Evolutionary conservation across 2,113 vertebrate genomes (phyloP), one percentile per base, ranked within the genome.

Genomic region (Danionella cerebrum): DNA sequence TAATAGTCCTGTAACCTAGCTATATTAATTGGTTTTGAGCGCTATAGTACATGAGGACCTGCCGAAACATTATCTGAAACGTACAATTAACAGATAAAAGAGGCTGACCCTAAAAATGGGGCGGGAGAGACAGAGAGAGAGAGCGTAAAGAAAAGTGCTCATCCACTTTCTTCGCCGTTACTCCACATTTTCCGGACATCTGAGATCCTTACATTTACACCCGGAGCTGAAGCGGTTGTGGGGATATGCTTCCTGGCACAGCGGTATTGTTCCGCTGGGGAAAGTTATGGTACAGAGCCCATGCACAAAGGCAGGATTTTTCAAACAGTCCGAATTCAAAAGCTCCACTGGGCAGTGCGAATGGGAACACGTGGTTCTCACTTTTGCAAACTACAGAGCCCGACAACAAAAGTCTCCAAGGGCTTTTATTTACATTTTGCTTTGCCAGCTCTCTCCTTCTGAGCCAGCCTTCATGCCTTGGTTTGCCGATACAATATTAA

Each of bases 281-380:
- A 75, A 84, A 84, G 85, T 87, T 86, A 81, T 80, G 85, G 84
- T 84, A 85, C 82, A 81, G 47, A 84, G 85, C 78, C 70, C 82
- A 74, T n/a, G 76, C 82, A 89, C 86, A 89, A 88, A 85, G 83
- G 83, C 80, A 77, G 82, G 74, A 85, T 84, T 84, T 80, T 85
- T 83, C 79, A 84, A 84, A 83, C 80, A 83, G 71, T 72, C 73
- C 66, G 66, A 69, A 79, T 84, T 86, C 80, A 86, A 85, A 84
- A 79, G 80, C 81, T 75, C 83, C 57, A 62, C 76, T 81, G 81
- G 81, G 78, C 84, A 80, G 78, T 72, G 69, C 70, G 66, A 77
- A 68, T 75, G 66, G 77, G 74, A 42, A 76, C 83, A 82, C 71
- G 74, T 80, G 81, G 82, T 72, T 70, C 80, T 76, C 79, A 80